Conservation (phyloP, 2,113 vertebrate species). For the Butorides virescens region DNA sequence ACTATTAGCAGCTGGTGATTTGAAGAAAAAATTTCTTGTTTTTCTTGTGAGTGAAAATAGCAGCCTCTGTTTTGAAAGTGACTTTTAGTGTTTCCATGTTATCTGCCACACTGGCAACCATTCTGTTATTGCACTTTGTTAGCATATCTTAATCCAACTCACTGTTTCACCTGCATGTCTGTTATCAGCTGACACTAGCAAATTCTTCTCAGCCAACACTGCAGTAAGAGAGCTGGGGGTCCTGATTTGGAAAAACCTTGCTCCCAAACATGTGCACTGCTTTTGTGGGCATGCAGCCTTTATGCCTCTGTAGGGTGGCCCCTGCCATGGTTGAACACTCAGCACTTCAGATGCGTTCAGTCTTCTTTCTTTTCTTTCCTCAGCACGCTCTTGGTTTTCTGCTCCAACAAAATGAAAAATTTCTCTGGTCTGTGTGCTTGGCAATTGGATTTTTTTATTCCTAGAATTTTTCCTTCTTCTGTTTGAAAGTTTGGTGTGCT, state of each 20-base stretch:
- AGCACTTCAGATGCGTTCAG: not conserved
- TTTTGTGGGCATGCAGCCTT: not conserved
- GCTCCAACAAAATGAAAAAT: not conserved
- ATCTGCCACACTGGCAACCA: not conserved
- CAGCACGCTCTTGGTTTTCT: not conserved
- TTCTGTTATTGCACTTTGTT: not conserved
- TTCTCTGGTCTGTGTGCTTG: not conserved
- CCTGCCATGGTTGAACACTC: not conserved
- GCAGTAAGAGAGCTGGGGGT: not conserved
- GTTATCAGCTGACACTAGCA: not conserved
- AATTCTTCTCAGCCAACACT: not conserved
- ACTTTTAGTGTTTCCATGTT: not conserved
- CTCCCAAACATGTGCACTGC: not conserved
- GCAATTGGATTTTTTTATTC: not conserved
- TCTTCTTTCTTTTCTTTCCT: not conserved
- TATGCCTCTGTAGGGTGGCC: not conserved
- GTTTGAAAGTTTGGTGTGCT: not conserved
- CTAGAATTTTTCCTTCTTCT: not conserved
- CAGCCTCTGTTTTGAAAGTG: not conserved
- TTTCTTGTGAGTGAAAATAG: not conserved
- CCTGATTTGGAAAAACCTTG: not conserved
- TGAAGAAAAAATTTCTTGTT: not conserved
- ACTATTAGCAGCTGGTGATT: not conserved
- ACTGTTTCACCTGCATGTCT: not conserved
- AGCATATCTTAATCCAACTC: not conserved